These are phyloP conservation scores for Odontamblyopus rebecca DNA, from an alignment of 2,797 vertebrate genomes.

Conservation along the genomic window DNA sequence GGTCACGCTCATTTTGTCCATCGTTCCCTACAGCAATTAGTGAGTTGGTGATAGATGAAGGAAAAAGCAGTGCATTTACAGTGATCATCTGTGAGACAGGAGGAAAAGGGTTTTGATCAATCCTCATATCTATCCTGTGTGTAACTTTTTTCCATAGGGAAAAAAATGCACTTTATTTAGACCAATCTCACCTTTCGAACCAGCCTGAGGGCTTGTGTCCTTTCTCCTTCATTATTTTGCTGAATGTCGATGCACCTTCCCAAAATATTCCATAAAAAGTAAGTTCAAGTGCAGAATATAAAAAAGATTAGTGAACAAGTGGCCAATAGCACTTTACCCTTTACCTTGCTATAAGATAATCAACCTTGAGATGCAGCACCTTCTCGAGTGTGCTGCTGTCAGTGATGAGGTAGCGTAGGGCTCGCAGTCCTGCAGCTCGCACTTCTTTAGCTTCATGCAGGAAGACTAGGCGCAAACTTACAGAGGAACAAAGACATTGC, in stretches of 20 bases:
- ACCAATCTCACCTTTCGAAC: slow-evolving; percentile 85
- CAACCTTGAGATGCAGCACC: slow-evolving; percentile 88
- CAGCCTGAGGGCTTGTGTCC: slow-evolving; percentile 90
- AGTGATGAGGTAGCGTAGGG: slow-evolving; percentile 88
- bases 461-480: slow-evolving; percentile 86
- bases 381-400: slow-evolving; percentile 88
- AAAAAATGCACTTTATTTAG: not conserved
- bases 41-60: slow-evolving; percentile 89
- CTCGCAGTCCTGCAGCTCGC: slow-evolving; percentile 87
- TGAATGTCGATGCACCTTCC: slow-evolving; percentile 91
- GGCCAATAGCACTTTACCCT: not conserved
- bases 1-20: slow-evolving; percentile 88
- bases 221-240: slow-evolving; percentile 91
- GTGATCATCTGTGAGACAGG: slow-evolving; percentile 85
- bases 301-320: not conserved
- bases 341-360: slow-evolving; percentile 91
- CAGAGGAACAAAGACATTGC: not conserved
- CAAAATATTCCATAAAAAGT: slow-evolving; percentile 3
- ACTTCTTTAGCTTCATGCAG: slow-evolving; percentile 94
- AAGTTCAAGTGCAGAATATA: not conserved
- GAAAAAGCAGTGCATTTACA: slow-evolving; percentile 91
- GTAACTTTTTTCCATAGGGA: too few relatives aligned
- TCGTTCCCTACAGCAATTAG: slow-evolving; percentile 92
- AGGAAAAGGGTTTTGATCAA: not conserved
- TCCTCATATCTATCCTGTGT: not conserved